Conservation (phyloP, 2,797 vertebrate genomes). For the Mus caroli region DNA sequence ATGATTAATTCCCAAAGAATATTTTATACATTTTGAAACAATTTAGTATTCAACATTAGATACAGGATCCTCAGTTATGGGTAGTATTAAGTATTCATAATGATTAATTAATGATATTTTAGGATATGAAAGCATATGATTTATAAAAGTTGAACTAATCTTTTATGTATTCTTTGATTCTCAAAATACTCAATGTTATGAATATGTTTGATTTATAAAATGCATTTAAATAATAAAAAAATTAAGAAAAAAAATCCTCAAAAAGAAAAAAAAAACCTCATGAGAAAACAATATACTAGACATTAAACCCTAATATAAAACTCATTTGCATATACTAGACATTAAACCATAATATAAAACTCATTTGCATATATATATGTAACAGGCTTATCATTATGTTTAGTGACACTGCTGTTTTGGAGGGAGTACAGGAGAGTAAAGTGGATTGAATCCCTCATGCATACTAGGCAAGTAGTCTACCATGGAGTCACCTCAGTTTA, state of each 20-base stretch:
- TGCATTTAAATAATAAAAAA: too few species aligned
- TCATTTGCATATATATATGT: background rate
- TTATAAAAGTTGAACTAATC: too few species aligned
- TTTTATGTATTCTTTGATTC: too few species aligned
- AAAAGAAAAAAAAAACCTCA: conserved; percentile 34
- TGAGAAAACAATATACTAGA: conserved; percentile 41
- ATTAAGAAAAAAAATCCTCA: background rate
- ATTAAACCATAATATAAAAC: background rate
- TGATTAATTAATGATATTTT: too few species aligned
- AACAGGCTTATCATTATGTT: conserved; percentile 47
- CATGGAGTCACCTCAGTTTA: background rate
- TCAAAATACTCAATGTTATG: too few species aligned
- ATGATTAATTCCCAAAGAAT: too few species aligned
- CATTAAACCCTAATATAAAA: background rate
- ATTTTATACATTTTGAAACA: too few species aligned
- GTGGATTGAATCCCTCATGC: background rate
- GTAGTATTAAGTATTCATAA: too few species aligned
- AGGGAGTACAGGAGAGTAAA: background rate
- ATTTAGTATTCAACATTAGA: too few species aligned
- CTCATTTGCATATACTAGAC: conserved; percentile 25
- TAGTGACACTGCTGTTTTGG: background rate
- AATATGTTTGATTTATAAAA: too few species aligned
- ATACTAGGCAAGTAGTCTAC: background rate
- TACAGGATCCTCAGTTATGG: too few species aligned
- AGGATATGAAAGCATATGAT: too few species aligned